A percentile compares a stretch with the other conserved stretches of the same genome.
These are phyloP conservation scores for Acipenser transmontanus DNA, from an alignment of 2,797 vertebrate genomes.

Conservation along the genomic window DNA sequence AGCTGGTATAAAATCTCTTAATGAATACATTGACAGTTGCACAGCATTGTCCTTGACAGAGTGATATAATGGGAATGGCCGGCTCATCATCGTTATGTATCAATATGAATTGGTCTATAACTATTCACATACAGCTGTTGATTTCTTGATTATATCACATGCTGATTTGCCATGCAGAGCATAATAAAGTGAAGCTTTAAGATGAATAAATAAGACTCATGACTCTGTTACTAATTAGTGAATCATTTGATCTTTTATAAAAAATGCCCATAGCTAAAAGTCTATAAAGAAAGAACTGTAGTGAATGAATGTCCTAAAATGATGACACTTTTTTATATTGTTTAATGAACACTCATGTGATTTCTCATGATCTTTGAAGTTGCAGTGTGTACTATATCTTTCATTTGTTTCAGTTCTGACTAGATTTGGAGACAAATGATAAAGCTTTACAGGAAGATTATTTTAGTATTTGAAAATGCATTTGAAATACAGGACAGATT, in stretches of 20 bases:
- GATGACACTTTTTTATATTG: constrained; percentile 44
- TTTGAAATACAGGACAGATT: no score
- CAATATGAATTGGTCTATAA: constrained; percentile 67
- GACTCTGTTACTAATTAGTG: constrained; percentile 62
- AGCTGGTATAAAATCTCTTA: constrained; percentile 54
- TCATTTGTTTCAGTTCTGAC: neutral
- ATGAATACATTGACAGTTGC: constrained; percentile 53
- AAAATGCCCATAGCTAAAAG: constrained; percentile 54
- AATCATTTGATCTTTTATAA: constrained; percentile 62
- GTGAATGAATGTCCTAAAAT: constrained; percentile 32
- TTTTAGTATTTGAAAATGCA: neutral
- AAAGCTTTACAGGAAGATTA: neutral
- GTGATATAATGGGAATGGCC: constrained; percentile 54
- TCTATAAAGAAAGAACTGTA: constrained; percentile 38
- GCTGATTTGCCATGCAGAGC: constrained; percentile 59
- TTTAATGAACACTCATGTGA: constrained; percentile 71
- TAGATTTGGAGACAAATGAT: neutral
- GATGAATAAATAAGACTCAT: constrained; percentile 65
- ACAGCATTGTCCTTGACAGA: constrained; percentile 56
- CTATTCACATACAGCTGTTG: constrained; percentile 58
- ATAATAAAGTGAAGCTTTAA: constrained; percentile 63
- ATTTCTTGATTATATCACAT: constrained; percentile 35
- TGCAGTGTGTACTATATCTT: neutral
- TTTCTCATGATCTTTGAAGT: constrained; percentile 26
- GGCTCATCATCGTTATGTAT: constrained; percentile 61